These are phyloP conservation scores for Mnemiopsis leidyi DNA, from an alignment of 37 sponge, comb jelly and placozoan genomes.

Conservation along the genomic window DNA sequence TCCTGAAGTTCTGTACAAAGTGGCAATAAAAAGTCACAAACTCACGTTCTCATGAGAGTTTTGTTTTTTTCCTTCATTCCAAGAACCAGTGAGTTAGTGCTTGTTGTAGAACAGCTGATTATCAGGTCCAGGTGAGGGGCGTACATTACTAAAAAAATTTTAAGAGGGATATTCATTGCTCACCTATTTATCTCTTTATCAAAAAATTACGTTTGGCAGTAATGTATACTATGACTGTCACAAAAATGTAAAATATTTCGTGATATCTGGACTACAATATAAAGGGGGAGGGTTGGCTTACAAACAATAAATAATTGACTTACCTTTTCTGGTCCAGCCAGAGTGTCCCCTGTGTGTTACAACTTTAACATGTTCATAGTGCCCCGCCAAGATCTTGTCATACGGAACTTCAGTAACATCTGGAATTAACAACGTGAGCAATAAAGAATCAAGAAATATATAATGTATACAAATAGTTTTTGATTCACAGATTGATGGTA, in stretches of 20 bases:
- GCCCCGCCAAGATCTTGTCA: conserved; percentile 44
- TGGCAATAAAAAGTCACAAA: background rate
- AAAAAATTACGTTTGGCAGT: too few relatives aligned
- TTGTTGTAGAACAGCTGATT: conserved; percentile 60
- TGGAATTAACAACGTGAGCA: too few relatives aligned
- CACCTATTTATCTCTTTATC: too few relatives aligned
- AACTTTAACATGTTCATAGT: conserved; percentile 57
- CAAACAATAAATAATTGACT: too few relatives aligned
- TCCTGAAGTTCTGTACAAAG: background rate
- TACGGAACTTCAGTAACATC: conserved; percentile 57
- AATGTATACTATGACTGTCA: too few relatives aligned
- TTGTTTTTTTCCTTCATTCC: conserved; percentile 65
- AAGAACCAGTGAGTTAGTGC: conserved; percentile 61
- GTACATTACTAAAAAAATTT: conserved; percentile 17
- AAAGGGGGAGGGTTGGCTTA: too few relatives aligned
- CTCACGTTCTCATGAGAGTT: conserved; percentile 67
- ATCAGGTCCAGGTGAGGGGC: conserved; percentile 61
- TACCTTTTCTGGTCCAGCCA: conserved; percentile 61
- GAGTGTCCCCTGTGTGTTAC: conserved; percentile 60
- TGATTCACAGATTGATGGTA: too few relatives aligned
- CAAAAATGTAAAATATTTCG: too few relatives aligned
- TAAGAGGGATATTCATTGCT: too few relatives aligned
- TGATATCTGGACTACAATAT: too few relatives aligned
- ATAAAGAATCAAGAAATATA: too few relatives aligned
- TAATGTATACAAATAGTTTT: too few relatives aligned